phyloP scores from a whole-genome alignment of 2,797 vertebrate genomes.

The Uromys caudimaculatus region DNA sequence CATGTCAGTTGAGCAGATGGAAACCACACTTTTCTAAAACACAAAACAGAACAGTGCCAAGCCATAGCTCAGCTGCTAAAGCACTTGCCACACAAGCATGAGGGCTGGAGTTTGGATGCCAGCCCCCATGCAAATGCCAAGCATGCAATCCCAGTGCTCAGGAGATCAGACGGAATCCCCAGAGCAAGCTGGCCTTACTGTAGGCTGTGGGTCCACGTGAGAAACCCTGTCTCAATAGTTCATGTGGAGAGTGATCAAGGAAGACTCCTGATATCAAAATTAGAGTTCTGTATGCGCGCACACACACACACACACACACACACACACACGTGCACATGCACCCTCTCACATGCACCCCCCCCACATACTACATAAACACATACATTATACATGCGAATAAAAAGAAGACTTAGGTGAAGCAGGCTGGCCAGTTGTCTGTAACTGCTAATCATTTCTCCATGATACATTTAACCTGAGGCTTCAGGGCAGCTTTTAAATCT shows the following conservation, averaged over 20 bases:
- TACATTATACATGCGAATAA: not conserved
- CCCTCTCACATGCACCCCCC: not conserved
- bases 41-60: not conserved
- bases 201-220: not conserved
- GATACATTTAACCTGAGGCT: slow-evolving; percentile 53
- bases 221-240: not conserved
- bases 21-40: slow-evolving; percentile 68
- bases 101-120: not conserved
- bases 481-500: slow-evolving; percentile 63
- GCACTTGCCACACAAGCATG: too few relatives aligned
- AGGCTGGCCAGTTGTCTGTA: slow-evolving; percentile 40
- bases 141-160: not conserved
- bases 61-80: not conserved
- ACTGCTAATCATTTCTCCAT: slow-evolving; percentile 42
- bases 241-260: not conserved
- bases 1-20: slow-evolving; percentile 63
- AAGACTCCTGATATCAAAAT: not conserved
- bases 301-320: not conserved
- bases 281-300: not conserved
- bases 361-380: not conserved
- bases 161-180: not conserved
- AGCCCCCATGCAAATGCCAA: not conserved
- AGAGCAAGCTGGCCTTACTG: not conserved
- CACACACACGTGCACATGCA: too few relatives aligned
- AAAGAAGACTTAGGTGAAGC: slow-evolving; percentile 3